Evolutionary conservation across 35 echinoderm and acorn worm genomes (phyloP).

Genomic region (Heliocidaris tuberculata): DNA sequence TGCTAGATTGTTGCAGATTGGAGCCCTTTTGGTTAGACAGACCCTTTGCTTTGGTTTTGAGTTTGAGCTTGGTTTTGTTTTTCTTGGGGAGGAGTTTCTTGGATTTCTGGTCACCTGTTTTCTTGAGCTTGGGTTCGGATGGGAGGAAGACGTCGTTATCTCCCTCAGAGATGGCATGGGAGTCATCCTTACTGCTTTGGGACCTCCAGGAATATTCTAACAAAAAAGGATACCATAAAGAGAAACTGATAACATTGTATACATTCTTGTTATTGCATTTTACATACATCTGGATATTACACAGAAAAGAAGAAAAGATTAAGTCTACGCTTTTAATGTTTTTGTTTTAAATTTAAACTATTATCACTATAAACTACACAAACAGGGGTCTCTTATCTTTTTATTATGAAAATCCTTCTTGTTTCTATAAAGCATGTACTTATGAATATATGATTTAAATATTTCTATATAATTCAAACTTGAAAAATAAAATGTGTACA

Average conservation of each 20-base stretch:
- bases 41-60: constrained; percentile 22
- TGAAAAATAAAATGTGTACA: too few relatives aligned
- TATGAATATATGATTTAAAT: too few relatives aligned
- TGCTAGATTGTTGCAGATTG: not conserved
- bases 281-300: too few relatives aligned
- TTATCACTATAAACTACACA: not conserved
- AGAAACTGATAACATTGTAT: not conserved
- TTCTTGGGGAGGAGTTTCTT: constrained; percentile 58
- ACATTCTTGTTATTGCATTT: too few relatives aligned
- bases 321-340: too few relatives aligned
- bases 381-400: not conserved
- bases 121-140: constrained; percentile 33
- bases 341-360: too few relatives aligned
- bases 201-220: constrained; percentile 36
- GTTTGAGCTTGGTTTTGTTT: constrained; percentile 49
- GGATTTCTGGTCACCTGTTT: constrained; percentile 55
- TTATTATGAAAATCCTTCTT: not conserved
- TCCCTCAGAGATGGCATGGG: constrained; percentile 8
- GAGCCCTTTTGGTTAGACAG: not conserved
- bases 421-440: too few relatives aligned
- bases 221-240: not conserved
- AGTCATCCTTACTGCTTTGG: constrained; percentile 43
- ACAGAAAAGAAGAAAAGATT: too few relatives aligned
- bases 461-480: too few relatives aligned
- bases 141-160: constrained; percentile 42